phyloP scores from a whole-genome alignment of 1,140 invertebrate genomes.

The Oryctes rhinoceros region DNA sequence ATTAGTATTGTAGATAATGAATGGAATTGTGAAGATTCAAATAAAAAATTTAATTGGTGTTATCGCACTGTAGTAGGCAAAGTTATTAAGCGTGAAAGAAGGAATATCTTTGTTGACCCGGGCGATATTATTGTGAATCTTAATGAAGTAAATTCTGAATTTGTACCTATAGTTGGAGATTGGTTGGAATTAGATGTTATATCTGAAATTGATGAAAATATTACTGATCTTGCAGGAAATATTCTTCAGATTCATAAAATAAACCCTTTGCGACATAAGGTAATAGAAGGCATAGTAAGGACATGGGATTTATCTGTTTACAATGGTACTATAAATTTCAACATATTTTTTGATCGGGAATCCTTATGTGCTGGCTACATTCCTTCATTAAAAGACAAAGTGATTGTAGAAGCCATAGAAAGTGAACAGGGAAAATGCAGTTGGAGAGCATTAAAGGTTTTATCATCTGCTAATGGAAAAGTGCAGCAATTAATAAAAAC shows the following conservation, averaged over 20 bases:
- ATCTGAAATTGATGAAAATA: constrained; percentile 65
- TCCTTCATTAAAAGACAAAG: constrained; percentile 66
- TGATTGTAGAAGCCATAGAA: constrained; percentile 71
- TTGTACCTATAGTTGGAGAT: constrained; percentile 69
- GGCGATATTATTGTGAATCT: constrained; percentile 55
- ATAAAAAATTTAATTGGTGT: constrained; percentile 49
- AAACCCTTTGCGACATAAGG: constrained; percentile 64
- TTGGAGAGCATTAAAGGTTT: constrained; percentile 70
- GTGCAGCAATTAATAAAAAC: background rate
- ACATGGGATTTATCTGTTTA: constrained; percentile 62
- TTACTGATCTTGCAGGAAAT: constrained; percentile 63
- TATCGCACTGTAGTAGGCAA: constrained; percentile 52
- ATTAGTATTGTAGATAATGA: constrained; percentile 50
- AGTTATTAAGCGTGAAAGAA: constrained; percentile 50
- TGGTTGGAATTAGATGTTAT: constrained; percentile 69
- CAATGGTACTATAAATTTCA: constrained; percentile 64
- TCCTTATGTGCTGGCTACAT: constrained; percentile 64
- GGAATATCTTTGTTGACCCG: constrained; percentile 50
- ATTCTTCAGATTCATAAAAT: constrained; percentile 68
- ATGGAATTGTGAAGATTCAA: constrained; percentile 49
- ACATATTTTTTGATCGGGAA: constrained; percentile 66
- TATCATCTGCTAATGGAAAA: constrained; percentile 51
- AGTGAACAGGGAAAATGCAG: constrained; percentile 68
- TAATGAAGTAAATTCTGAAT: constrained; percentile 58
- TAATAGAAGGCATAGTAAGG: constrained; percentile 64